Conservation (phyloP, 2,113 vertebrate species). For the Pluvialis apricaria region DNA sequence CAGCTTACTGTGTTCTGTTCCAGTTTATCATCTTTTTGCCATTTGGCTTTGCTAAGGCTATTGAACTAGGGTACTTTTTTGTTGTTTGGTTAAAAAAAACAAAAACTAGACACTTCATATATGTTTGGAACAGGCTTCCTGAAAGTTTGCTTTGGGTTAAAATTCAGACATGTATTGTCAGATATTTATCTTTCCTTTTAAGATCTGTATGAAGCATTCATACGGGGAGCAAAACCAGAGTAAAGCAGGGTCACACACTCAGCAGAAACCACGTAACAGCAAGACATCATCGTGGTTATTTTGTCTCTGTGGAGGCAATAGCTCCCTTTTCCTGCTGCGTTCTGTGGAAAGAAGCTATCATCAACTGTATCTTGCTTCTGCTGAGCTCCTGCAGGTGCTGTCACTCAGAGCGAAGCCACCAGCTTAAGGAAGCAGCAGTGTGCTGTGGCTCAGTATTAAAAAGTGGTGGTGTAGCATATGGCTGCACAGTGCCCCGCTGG, state of each 20-base stretch:
- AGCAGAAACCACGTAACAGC: neutral
- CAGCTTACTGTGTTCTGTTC: neutral
- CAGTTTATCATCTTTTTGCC: neutral
- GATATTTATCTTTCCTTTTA: neutral
- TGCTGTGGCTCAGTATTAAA: neutral
- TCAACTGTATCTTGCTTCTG: neutral
- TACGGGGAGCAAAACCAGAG: neutral
- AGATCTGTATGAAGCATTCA: neutral
- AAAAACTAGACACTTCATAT: neutral
- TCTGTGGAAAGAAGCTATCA: neutral
- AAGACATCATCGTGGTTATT: neutral
- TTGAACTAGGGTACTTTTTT: neutral
- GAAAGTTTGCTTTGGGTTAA: neutral
- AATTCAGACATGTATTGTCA: neutral
- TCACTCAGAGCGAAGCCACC: neutral
- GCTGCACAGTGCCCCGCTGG: neutral
- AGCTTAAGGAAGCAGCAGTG: neutral
- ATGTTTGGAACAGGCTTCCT: neutral
- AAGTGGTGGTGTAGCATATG: neutral
- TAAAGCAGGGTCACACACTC: neutral
- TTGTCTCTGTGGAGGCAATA: neutral
- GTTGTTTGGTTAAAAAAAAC: neutral
- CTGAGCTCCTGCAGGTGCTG: slow-evolving; percentile 22
- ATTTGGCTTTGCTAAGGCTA: neutral
- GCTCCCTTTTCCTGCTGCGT: neutral